phyloP scores from a whole-genome alignment of 2,797 vertebrate genomes.

The Chanos chanos region DNA sequence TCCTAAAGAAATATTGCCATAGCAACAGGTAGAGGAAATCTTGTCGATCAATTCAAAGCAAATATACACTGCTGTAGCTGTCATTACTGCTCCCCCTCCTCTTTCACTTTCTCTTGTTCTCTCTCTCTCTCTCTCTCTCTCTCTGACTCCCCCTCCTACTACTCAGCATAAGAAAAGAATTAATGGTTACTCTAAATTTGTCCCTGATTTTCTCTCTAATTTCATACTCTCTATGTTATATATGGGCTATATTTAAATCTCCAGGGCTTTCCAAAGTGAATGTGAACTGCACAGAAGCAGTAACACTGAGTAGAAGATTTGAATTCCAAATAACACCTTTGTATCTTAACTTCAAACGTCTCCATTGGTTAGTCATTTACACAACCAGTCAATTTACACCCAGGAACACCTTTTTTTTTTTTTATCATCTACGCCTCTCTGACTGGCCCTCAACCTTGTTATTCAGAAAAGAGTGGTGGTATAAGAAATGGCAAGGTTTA shows the following conservation, averaged over 20 bases:
- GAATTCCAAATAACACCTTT: too few relatives aligned
- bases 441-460: conserved; percentile 19
- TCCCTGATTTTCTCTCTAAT: not conserved
- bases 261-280: too few relatives aligned
- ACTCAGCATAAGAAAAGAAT: not conserved
- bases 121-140: not conserved
- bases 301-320: too few relatives aligned
- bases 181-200: not conserved
- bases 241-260: too few relatives aligned
- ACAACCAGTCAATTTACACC: too few relatives aligned
- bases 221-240: too few relatives aligned
- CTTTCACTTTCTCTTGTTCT: not conserved
- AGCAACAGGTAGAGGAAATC: conserved; percentile 16
- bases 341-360: too few relatives aligned
- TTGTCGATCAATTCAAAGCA: not conserved
- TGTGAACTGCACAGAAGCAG: too few relatives aligned
- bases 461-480: conserved; percentile 42
- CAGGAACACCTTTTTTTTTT: too few relatives aligned
- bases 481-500: conserved; percentile 14
- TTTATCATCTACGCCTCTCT: too few relatives aligned
- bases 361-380: too few relatives aligned
- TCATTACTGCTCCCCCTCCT: not conserved
- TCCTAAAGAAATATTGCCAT: conserved; percentile 12
- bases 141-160: not conserved
- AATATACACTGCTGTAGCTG: too few relatives aligned